A percentile compares a stretch with the other conserved stretches of the same genome.
Conservation (phyloP, 2,888 invertebrate species). For the Sthenelais limicola region DNA sequence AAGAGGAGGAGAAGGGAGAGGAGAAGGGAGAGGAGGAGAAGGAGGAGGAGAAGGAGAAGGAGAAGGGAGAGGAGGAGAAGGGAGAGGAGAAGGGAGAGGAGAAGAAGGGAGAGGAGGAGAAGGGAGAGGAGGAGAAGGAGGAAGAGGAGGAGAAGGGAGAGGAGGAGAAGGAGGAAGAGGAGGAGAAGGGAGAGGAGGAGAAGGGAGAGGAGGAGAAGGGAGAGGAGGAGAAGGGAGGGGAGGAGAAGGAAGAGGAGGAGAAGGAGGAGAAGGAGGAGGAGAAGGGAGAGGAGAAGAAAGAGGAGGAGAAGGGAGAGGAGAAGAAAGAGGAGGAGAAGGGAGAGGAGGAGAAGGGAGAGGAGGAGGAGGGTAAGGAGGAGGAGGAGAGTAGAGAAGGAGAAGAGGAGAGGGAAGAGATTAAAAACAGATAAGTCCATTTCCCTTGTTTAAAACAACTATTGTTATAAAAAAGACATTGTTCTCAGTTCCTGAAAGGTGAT, state of each 20-base stretch:
- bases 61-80: no score
- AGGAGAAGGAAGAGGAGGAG: no score
- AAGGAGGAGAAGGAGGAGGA: no score
- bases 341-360: slow-evolving; percentile 4
- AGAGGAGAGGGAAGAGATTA: slow-evolving; percentile 4
- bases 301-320: slow-evolving; percentile 9
- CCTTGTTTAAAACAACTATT: no score
- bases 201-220: no score
- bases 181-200: slow-evolving; percentile 9
- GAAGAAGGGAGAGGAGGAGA: slow-evolving; percentile 9
- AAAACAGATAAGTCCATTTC: no score
- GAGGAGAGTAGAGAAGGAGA: no score
- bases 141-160: slow-evolving; percentile 9
- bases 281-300: slow-evolving; percentile 9
- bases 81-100: slow-evolving; percentile 5
- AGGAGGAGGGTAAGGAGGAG: slow-evolving; percentile 9
- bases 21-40: background rate
- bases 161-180: no score
- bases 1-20: background rate
- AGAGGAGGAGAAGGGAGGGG: slow-evolving; percentile 9
- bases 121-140: slow-evolving; percentile 4
- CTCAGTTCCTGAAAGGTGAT: no score
- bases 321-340: slow-evolving; percentile 5
- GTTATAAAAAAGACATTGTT: no score
- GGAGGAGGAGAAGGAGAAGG: no score